Percentiles rank a stretch among this genome's conserved stretches.
Conservation (phyloP, 2,113 vertebrate species). For the Gila orcuttii region DNA sequence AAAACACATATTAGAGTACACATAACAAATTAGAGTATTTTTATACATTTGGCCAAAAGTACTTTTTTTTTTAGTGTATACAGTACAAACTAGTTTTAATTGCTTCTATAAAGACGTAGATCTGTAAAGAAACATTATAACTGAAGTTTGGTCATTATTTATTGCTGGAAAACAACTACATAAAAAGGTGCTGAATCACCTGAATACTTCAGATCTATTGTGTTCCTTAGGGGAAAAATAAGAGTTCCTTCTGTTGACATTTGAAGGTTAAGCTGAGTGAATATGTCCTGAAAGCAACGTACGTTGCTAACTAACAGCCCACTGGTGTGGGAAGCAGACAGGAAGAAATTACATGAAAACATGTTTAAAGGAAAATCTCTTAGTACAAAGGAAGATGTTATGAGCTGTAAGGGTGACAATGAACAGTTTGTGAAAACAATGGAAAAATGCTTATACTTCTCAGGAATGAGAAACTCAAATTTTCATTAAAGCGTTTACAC, state of each 20-base stretch:
- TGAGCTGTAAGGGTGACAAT: background rate
- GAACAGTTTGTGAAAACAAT: background rate
- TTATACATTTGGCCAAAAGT: no score
- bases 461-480: no score
- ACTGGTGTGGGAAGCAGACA: background rate
- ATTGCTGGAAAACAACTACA: background rate
- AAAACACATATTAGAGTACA: background rate
- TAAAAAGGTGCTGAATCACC: background rate
- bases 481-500: no score
- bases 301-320: background rate
- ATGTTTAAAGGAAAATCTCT: background rate
- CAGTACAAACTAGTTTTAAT: background rate
- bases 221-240: no score
- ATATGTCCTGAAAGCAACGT: background rate
- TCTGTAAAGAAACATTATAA: background rate
- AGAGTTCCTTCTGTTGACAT: background rate
- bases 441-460: background rate
- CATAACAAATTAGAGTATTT: background rate
- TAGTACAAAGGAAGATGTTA: background rate
- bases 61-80: background rate
- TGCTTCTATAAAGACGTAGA: background rate
- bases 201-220: background rate
- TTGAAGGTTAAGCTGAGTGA: background rate
- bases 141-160: background rate
- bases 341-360: background rate